Percentiles rank a stretch among this genome's conserved stretches.
Evolutionary conservation across 2,113 vertebrate genomes (phyloP).

Genomic region (Solea solea): DNA sequence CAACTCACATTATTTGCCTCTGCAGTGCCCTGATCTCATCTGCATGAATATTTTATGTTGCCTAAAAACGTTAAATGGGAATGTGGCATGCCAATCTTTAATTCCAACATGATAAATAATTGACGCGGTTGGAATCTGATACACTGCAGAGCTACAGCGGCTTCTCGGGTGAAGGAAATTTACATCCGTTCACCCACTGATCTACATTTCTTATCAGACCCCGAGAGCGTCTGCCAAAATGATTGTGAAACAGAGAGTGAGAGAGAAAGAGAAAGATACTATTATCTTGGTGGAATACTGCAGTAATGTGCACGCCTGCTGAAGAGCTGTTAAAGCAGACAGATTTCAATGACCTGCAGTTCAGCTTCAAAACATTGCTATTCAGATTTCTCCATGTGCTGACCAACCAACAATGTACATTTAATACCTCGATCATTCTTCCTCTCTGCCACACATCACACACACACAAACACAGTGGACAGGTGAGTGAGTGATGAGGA

Average conservation of each 20-base stretch:
- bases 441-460: too few relatives aligned
- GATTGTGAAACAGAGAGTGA: constrained; percentile 3
- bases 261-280: background rate
- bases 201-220: constrained; percentile 58
- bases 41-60: constrained; percentile 52
- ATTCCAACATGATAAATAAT: constrained; percentile 56
- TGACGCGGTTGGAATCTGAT: constrained; percentile 50
- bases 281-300: background rate
- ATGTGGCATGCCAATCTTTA: constrained; percentile 41
- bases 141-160: constrained; percentile 27
- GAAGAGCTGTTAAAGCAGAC: background rate
- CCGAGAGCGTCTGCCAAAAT: constrained; percentile 14
- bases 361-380: background rate
- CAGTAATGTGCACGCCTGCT: background rate
- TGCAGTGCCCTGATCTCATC: constrained; percentile 11
- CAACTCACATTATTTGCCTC: constrained; percentile 16
- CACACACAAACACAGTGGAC: too few relatives aligned
- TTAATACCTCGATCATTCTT: too few relatives aligned
- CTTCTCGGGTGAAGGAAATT: constrained; percentile 32
- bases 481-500: too few relatives aligned
- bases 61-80: constrained; percentile 62
- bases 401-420: background rate
- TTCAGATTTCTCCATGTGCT: background rate
- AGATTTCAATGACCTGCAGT: background rate
- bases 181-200: constrained; percentile 50